A percentile compares a stretch with the other conserved stretches of the same genome.
Evolutionary conservation across 2,797 vertebrate species (phyloP).

Genomic region (Hippopotamyrus pictus): DNA sequence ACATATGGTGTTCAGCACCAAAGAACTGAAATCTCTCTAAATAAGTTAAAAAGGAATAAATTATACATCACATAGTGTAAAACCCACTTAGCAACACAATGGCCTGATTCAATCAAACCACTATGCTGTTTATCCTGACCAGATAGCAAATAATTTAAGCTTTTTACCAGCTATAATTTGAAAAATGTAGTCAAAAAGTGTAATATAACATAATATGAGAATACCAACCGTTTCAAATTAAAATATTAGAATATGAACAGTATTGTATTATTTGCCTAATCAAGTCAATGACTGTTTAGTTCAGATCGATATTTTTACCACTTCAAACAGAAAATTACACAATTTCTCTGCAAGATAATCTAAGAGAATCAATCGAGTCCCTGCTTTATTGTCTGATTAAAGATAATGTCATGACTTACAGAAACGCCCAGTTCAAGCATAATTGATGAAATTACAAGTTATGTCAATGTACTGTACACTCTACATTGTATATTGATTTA

Average conservation of each 20-base stretch:
- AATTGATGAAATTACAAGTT: not conserved
- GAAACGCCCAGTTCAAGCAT: not conserved
- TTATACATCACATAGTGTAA: constrained; percentile 6
- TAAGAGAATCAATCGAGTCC: not conserved
- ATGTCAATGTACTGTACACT: not conserved
- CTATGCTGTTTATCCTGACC: not conserved
- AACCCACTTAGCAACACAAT: constrained; percentile 8
- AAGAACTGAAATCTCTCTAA: constrained; percentile 6
- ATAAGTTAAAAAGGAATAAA: not conserved
- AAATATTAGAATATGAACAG: not conserved
- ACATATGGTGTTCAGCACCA: not conserved
- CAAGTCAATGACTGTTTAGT: not conserved
- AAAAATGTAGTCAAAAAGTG: not conserved
- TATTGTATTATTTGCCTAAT: not conserved
- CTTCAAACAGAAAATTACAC: not conserved
- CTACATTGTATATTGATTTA: not conserved
- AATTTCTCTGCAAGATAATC: not conserved
- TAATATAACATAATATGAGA: not conserved
- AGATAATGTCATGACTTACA: not conserved
- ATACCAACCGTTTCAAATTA: not conserved
- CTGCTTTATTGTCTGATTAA: not conserved
- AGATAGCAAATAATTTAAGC: not conserved
- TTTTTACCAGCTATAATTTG: not conserved
- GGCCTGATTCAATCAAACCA: not conserved
- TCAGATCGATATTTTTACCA: not conserved